Conservation (phyloP, 2,888 invertebrate species). For the Trachelus troglodyta region DNA sequence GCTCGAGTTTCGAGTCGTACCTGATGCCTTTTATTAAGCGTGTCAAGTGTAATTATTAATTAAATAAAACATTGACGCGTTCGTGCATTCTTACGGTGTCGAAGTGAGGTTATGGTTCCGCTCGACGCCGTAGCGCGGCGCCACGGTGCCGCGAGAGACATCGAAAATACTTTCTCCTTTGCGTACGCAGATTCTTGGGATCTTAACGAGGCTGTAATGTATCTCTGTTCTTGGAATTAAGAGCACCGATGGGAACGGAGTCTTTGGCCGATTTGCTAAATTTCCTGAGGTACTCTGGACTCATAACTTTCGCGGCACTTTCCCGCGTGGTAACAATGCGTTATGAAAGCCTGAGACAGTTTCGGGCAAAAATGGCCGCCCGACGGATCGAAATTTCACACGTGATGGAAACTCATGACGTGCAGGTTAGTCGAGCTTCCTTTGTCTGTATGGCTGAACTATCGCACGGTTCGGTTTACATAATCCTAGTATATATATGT, state of each 20-base stretch:
- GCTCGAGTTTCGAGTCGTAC: not conserved
- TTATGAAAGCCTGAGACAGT: constrained; percentile 33
- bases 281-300: not conserved
- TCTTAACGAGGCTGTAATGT: not conserved
- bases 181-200: not conserved
- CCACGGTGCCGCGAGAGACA: not conserved
- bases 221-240: not conserved
- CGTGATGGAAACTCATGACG: not conserved
- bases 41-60: not conserved
- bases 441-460: not conserved
- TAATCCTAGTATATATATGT: constrained; percentile 30
- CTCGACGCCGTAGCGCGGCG: not conserved
- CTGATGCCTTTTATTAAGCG: not conserved
- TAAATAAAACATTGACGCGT: not conserved
- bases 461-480: constrained; percentile 47
- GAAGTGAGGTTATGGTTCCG: not conserved
- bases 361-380: not conserved
- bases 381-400: not conserved
- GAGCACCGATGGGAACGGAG: not conserved
- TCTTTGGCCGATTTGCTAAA: not conserved
- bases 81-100: not conserved
- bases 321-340: constrained; percentile 10
- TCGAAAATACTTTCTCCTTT: not conserved
- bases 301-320: not conserved
- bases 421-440: not conserved